Conservation (phyloP, 2,113 vertebrate species). For the Falco punctatus region DNA sequence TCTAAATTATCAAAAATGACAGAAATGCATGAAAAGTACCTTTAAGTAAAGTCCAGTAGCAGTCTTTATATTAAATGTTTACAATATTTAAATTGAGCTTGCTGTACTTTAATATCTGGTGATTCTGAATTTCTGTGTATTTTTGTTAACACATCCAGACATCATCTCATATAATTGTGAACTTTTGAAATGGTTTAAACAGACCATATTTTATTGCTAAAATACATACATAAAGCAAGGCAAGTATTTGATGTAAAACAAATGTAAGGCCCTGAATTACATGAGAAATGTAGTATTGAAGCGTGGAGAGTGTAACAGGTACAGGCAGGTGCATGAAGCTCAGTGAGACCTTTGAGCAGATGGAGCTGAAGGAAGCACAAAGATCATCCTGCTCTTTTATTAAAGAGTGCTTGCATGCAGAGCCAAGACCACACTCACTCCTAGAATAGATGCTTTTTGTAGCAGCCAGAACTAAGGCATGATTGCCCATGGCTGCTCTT, state of each 20-base stretch:
- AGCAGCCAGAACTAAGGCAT: not conserved
- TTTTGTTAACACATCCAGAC: not conserved
- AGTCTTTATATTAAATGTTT: not conserved
- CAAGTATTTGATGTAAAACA: not conserved
- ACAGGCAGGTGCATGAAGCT: not conserved
- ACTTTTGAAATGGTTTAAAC: not conserved
- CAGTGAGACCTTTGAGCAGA: not conserved
- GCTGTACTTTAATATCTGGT: not conserved
- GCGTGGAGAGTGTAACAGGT: rapidly evolving
- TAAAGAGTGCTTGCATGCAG: not conserved
- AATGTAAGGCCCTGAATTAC: not conserved
- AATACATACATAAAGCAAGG: not conserved
- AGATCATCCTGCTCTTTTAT: not conserved
- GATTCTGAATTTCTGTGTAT: not conserved
- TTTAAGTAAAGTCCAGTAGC: not conserved
- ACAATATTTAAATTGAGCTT: not conserved
- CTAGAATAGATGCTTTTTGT: not conserved
- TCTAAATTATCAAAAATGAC: not conserved
- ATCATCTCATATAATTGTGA: not conserved
- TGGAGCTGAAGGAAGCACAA: not conserved
- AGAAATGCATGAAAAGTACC: not conserved
- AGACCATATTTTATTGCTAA: not conserved
- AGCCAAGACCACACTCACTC: not conserved
- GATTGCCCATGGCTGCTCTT: not conserved
- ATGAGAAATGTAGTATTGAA: not conserved